phyloP scores from a whole-genome alignment of 1,140 invertebrate species.

The Globodera rostochiensis region DNA sequence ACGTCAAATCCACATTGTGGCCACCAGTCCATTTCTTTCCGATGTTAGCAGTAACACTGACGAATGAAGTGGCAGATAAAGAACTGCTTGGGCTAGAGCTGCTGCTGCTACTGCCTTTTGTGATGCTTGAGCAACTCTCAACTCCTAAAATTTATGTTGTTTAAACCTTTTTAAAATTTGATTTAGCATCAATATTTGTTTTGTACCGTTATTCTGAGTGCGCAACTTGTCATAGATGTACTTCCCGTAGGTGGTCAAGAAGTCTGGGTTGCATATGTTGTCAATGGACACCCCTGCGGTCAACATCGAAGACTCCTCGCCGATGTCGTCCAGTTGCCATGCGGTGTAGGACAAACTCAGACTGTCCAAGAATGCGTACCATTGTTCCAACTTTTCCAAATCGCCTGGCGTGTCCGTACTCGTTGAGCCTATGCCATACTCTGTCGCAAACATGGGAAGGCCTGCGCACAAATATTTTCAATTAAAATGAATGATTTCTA shows the following conservation, averaged over 20 bases:
- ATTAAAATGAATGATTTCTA: not conserved
- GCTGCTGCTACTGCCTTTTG: too few species aligned
- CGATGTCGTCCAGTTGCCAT: conserved; percentile 17
- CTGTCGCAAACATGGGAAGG: conserved; percentile 16
- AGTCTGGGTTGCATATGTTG: not conserved
- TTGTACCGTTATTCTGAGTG: conserved; percentile 11
- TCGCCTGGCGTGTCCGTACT: not conserved
- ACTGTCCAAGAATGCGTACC: conserved; percentile 8
- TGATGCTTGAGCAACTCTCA: too few species aligned
- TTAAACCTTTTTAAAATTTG: too few species aligned
- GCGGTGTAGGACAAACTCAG: conserved; percentile 10
- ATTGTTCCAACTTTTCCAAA: not conserved
- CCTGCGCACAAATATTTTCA: not conserved
- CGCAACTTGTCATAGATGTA: conserved; percentile 2
- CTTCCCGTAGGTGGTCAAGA: conserved; percentile 15
- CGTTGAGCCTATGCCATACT: conserved; percentile 1
- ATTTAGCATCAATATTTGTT: too few species aligned
- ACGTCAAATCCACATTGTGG: too few species aligned
- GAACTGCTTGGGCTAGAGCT: too few species aligned
- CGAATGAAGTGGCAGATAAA: too few species aligned
- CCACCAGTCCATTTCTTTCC: too few species aligned
- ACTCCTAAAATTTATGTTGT: too few species aligned
- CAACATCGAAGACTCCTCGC: conserved; percentile 4
- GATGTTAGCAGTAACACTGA: too few species aligned
- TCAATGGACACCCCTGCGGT: not conserved